A percentile compares a stretch with the other conserved stretches of the same genome.
Conservation (phyloP, 2,888 invertebrate genomes). For the Patella depressa region DNA sequence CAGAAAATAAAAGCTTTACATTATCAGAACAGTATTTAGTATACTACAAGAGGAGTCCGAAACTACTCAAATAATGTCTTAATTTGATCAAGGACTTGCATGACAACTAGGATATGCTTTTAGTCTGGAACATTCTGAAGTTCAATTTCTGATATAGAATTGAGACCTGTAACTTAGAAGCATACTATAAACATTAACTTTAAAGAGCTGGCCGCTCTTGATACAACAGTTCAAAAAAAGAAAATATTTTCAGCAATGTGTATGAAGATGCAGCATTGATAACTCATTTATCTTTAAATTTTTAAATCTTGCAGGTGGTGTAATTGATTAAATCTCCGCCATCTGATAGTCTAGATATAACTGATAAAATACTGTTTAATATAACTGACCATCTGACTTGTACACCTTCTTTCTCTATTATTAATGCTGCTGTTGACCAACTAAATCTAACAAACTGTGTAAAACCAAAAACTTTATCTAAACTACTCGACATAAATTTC, state of each 20-base stretch:
- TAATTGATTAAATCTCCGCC: neutral
- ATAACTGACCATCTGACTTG: slow-evolving; percentile 69
- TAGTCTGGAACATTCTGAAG: no score
- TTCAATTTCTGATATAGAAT: no score
- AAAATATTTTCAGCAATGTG: neutral
- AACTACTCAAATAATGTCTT: no score
- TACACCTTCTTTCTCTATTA: slow-evolving; percentile 80
- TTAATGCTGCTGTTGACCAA: slow-evolving; percentile 93
- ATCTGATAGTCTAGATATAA: neutral
- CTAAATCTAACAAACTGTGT: slow-evolving; percentile 94
- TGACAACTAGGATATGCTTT: no score
- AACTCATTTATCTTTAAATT: neutral
- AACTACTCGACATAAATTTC: slow-evolving; percentile 84
- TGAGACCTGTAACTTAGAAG: no score
- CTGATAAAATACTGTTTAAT: neutral
- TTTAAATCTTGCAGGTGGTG: neutral
- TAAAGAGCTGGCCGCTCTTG: no score
- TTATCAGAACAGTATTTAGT: no score
- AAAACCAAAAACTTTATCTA: slow-evolving; percentile 94
- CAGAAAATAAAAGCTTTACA: no score
- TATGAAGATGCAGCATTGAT: neutral
- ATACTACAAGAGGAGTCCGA: no score
- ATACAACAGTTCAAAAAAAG: no score
- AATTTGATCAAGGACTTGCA: no score
- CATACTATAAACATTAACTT: no score